These are phyloP conservation scores for Holacanthus passer DNA, from an alignment of 2,113 vertebrate species.

Conservation along the genomic window DNA sequence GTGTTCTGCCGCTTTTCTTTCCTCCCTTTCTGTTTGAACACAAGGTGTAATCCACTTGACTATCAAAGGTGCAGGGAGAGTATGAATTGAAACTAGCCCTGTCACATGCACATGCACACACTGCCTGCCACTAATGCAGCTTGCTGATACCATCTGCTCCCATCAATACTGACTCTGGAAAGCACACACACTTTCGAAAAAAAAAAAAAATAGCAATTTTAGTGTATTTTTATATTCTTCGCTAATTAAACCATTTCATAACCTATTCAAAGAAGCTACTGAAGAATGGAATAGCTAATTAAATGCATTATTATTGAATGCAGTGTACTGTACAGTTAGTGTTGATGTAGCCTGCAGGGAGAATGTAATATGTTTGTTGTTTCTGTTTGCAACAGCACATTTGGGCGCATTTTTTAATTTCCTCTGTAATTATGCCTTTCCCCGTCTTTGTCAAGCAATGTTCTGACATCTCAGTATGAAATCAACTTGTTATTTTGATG, in stretches of 20 bases:
- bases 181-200: constrained; percentile 27
- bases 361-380: constrained; percentile 72
- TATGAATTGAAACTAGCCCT: constrained; percentile 94
- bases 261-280: constrained; percentile 62
- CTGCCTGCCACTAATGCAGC: constrained; percentile 67
- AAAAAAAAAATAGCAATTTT: constrained; percentile 26
- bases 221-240: constrained; percentile 42
- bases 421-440: constrained; percentile 71
- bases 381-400: constrained; percentile 63
- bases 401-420: constrained; percentile 69
- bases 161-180: constrained; percentile 59
- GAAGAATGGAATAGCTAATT: constrained; percentile 68
- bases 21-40: constrained; percentile 85
- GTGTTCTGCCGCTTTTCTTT: constrained; percentile 85
- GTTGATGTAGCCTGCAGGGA: constrained; percentile 64
- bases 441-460: constrained; percentile 44
- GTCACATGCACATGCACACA: constrained; percentile 85
- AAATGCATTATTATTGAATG: constrained; percentile 73
- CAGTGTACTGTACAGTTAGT: constrained; percentile 55
- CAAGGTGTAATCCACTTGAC: constrained; percentile 99
- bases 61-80: constrained; percentile 97
- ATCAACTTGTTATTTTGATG: constrained; percentile 72
- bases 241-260: constrained; percentile 68
- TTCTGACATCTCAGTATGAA: constrained; percentile 65
- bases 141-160: constrained; percentile 87